phyloP scores from a whole-genome alignment of 2,113 vertebrate species.

The Thinocorus orbignyianus region DNA sequence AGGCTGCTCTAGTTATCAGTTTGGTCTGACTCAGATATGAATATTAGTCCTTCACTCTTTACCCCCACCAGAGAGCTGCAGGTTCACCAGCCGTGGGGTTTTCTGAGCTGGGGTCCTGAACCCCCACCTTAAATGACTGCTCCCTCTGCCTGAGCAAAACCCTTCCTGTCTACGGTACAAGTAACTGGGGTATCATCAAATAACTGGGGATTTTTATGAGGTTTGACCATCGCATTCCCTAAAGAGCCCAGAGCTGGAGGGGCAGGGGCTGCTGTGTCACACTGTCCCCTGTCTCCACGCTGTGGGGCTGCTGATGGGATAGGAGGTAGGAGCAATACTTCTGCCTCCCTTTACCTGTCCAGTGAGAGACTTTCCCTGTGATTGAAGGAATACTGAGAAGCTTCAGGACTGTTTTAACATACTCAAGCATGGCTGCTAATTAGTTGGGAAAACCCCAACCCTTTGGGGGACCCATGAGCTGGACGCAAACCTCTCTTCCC shows the following conservation, averaged over 20 bases:
- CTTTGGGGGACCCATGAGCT: neutral
- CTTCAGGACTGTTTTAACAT: neutral
- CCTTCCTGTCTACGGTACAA: neutral
- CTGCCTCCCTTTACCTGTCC: neutral
- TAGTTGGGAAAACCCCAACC: neutral
- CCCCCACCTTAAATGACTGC: neutral
- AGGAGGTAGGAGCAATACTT: rapidly evolving
- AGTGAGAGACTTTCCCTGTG: neutral
- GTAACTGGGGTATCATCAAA: neutral
- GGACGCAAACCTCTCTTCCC: neutral
- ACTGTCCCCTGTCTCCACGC: neutral
- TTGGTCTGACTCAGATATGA: neutral
- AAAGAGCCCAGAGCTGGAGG: neutral
- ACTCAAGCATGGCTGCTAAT: neutral
- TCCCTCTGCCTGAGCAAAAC: neutral
- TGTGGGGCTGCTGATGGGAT: neutral
- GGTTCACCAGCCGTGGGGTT: neutral
- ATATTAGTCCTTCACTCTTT: neutral
- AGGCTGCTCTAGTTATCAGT: rapidly evolving
- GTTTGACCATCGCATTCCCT: neutral
- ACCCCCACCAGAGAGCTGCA: neutral
- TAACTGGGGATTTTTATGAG: neutral
- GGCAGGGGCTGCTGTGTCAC: neutral
- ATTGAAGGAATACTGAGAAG: neutral
- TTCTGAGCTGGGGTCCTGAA: neutral